Conservation (phyloP, 2,797 vertebrate genomes). For the Diplodus puntazzo region DNA sequence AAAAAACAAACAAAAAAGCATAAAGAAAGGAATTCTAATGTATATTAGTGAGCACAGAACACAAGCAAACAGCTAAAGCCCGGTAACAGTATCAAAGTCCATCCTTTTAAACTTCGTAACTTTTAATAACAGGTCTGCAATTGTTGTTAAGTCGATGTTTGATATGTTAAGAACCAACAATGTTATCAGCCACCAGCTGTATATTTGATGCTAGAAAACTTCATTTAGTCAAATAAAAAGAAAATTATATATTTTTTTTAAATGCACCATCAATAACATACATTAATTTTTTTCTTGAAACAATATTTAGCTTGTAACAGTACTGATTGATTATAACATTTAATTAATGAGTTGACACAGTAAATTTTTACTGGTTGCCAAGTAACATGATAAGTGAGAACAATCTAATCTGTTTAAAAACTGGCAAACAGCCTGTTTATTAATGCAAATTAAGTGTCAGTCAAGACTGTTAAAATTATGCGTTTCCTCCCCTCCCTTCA, state of each 20-base stretch:
- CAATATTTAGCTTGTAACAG: neutral
- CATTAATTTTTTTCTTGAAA: neutral
- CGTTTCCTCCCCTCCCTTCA: slow-evolving; percentile 16
- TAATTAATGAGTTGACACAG: slow-evolving; percentile 1
- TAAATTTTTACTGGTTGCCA: slow-evolving; percentile 13
- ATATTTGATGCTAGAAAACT: too few relatives aligned
- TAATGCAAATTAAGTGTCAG: slow-evolving; percentile 43
- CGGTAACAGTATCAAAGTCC: neutral
- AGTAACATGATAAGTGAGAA: slow-evolving; percentile 28
- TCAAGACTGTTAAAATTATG: slow-evolving; percentile 26
- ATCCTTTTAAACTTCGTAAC: neutral
- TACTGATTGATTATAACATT: slow-evolving; percentile 1
- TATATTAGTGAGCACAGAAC: neutral
- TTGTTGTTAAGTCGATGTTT: neutral
- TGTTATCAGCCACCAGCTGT: neutral
- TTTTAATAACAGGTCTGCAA: neutral
- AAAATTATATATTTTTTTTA: neutral
- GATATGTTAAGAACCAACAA: neutral
- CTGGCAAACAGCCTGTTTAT: slow-evolving; percentile 31
- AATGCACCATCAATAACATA: neutral
- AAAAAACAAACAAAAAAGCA: neutral
- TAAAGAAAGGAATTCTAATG: neutral
- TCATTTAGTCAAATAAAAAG: too few relatives aligned
- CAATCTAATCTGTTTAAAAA: slow-evolving; percentile 34
- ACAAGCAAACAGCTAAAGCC: neutral